Evolutionary conservation across 2,113 vertebrate species (phyloP).

Genomic region (Crocuta crocuta): DNA sequence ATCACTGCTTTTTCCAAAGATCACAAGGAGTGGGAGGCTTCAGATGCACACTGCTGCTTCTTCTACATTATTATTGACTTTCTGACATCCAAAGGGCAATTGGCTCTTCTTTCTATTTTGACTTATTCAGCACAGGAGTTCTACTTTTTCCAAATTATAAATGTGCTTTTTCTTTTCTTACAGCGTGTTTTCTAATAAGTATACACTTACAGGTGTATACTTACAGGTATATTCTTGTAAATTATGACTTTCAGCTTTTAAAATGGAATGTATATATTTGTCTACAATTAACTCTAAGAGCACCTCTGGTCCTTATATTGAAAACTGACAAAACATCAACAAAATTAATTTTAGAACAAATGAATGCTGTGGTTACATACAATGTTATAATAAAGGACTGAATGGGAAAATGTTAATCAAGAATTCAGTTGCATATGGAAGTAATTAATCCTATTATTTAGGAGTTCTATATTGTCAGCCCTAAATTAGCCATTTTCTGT

Average conservation of each 20-base stretch:
- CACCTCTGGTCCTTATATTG: background rate
- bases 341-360: background rate
- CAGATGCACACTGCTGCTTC: background rate
- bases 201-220: background rate
- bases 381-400: background rate
- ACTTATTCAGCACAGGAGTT: background rate
- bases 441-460: slow-evolving; percentile 3
- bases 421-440: background rate
- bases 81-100: background rate
- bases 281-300: background rate
- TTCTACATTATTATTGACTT: background rate
- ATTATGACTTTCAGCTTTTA: background rate
- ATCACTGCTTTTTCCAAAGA: background rate
- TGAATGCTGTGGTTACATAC: background rate
- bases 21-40: background rate
- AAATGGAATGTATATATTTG: background rate
- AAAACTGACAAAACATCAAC: background rate
- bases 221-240: background rate
- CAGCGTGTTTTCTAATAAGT: background rate
- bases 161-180: background rate
- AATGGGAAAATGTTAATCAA: background rate
- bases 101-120: background rate
- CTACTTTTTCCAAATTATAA: background rate
- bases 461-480: background rate
- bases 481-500: background rate